Evolutionary conservation across 1,140 invertebrate species (phyloP), one percentile per base, ranked within the genome.

Genomic region (Achroia grisella): DNA sequence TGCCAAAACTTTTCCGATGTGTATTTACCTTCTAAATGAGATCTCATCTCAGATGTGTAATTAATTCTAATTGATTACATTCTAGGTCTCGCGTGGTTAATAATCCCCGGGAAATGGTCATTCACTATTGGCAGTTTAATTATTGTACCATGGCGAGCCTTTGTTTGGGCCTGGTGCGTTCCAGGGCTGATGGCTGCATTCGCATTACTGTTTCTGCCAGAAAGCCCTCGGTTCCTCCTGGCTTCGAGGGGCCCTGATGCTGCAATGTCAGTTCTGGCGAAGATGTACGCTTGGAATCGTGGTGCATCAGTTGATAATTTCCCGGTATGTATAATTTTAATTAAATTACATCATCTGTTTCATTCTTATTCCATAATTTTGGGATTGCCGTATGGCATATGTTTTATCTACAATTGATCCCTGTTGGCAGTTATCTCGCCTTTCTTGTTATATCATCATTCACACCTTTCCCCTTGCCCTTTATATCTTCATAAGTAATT

Each of bases 171-270:
- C 1, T 87, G 91, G 49, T 87, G 88, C 0, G 40, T 88, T 0
- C 86, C 91, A 0, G 87, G 87, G 2, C 53, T 92, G 12, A 11
- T 88, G 0, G 86, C 88, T 0, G 82, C 87, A 0, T 4, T 86
- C 0, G 84, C 89, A 0, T 64, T 92, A 2, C 70, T 89, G 2
- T 64, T 84, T 15, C 80, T 91, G 29, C 91, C 91, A 0, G 94
- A 96, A 71, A 95, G 92, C 39, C 94, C 94, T 0, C 91, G 93
- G 56, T 95, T 91, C 66, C 71, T 93, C 14, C 71, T 93, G 1
- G 86, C 89, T 0, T 84, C 88, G 53, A 90, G 90, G 48, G 87
- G 87, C 35, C 77, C 86, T 1, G 81, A 90, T 0, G 86, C 88
- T 43, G 89, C 92, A 0, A 51, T 93, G 11, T 68, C 85, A 0